Evolutionary conservation across 2,113 vertebrate genomes (phyloP).

Genomic region (Vimba vimba): DNA sequence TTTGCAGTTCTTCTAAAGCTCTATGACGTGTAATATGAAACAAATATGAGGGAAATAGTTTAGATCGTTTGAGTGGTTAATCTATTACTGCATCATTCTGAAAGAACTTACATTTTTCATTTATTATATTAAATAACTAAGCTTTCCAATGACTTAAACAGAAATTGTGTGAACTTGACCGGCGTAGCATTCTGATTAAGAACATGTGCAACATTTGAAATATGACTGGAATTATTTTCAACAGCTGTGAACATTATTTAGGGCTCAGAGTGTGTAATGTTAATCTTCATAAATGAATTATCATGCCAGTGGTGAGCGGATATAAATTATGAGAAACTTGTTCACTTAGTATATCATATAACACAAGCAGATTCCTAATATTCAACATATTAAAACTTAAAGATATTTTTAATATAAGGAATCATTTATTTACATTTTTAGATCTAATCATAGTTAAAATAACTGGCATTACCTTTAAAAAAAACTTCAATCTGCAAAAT

Average conservation of each 20-base stretch:
- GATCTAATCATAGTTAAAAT: neutral
- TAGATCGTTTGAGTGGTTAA: neutral
- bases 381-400: neutral
- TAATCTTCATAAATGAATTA: conserved; percentile 7
- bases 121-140: neutral
- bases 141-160: neutral
- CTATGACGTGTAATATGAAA: neutral
- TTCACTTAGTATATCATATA: no score
- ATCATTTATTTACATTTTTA: neutral
- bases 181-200: conserved; percentile 1
- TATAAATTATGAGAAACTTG: neutral
- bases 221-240: conserved; percentile 10
- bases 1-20: neutral
- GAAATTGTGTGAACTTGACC: neutral
- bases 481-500: neutral
- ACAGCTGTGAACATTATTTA: conserved; percentile 25
- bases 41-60: neutral
- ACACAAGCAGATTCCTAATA: neutral
- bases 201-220: conserved; percentile 33
- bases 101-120: neutral
- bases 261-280: neutral
- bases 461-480: neutral
- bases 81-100: no score
- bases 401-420: neutral
- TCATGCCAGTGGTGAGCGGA: neutral